A percentile compares a stretch with the other conserved stretches of the same genome.
These are phyloP conservation scores for Percopsis transmontana DNA, from an alignment of 2,113 vertebrate genomes.

Conservation along the genomic window DNA sequence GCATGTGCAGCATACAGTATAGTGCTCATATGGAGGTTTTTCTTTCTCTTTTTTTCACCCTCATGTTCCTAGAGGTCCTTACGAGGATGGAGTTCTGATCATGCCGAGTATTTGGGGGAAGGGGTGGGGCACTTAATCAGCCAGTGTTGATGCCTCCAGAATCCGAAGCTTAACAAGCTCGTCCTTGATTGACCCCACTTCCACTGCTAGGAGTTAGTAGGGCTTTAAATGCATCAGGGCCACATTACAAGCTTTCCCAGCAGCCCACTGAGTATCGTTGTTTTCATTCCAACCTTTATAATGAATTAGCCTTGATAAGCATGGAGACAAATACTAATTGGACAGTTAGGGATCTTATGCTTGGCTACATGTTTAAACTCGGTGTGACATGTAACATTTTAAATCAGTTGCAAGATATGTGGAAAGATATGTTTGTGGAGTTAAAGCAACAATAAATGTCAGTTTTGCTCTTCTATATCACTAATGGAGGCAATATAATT, in stretches of 20 bases:
- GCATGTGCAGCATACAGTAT: slow-evolving; percentile 33
- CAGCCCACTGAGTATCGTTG: slow-evolving; percentile 37
- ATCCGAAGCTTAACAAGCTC: slow-evolving; percentile 54
- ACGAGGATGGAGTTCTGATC: slow-evolving; percentile 17
- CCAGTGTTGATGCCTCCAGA: slow-evolving; percentile 22
- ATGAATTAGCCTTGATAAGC: slow-evolving; percentile 70
- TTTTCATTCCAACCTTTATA: slow-evolving; percentile 57
- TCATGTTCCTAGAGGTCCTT: slow-evolving; percentile 28
- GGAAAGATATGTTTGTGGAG: neutral
- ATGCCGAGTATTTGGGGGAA: slow-evolving; percentile 37
- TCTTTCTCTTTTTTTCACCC: slow-evolving; percentile 33
- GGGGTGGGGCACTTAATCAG: slow-evolving; percentile 45
- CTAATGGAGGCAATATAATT: too few relatives aligned
- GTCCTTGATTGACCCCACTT: slow-evolving; percentile 47
- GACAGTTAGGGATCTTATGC: slow-evolving; percentile 55
- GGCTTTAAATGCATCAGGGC: slow-evolving; percentile 10
- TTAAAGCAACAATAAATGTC: neutral
- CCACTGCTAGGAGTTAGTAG: slow-evolving; percentile 40
- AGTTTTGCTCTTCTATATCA: neutral
- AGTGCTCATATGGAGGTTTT: slow-evolving; percentile 14
- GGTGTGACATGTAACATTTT: slow-evolving; percentile 44
- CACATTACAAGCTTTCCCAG: slow-evolving; percentile 20
- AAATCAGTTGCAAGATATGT: slow-evolving; percentile 43
- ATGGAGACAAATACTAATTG: slow-evolving; percentile 60
- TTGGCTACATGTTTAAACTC: slow-evolving; percentile 45